Base-by-base conservation (phyloP, 2,113 vertebrate genomes). In the Neolamprologus devosi region DNA sequence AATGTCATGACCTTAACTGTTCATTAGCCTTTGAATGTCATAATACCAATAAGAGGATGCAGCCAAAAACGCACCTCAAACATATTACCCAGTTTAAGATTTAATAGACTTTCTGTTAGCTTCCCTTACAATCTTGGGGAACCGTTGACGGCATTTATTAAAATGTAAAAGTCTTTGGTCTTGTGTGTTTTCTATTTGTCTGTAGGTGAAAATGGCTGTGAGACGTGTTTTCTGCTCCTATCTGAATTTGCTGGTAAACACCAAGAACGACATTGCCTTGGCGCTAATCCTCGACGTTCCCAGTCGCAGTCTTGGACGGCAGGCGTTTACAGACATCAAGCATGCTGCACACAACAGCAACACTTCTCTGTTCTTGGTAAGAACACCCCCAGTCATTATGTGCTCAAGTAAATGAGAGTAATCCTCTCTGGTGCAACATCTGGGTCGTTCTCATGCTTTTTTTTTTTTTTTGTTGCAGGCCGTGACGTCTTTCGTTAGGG, bases 341-440 rank as follows among this genome's bases (percentile, higher is more conserved):
- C 98, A 96, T 9, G 96, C 94, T 4, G 97, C 98, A 6, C 93
- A 33, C 8, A 68, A 95, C 78, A 96, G 55, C 80, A 91, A 96
- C 82, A 98, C 97, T 81, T 97, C 98, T 14, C 95, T 99, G n/a
- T 99, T 98, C 91, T 85, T 98, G 97, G 99, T 99, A 96, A 91
- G 87, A 70, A 54, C 21, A 14, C 5, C 9, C 58, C 68, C 13
- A 17, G 10, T 30, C 35, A 3, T 12, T 45, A 21, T 42, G 33
- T 78, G 70, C 70, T 49, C 70, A 49, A 49, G 26, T 78, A 49
- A 78, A 49, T 78, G 42, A 16, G 17, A 63, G n/a, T 28, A 54
- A 85, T 83, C 17, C 5, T 11, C 12, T 68, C n/a, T 37, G 14
- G 9, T 70, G 33, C 37, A 79, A 57, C 75, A 42, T 85, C 85